Base-by-base conservation (phyloP, 2,888 invertebrate species). In the Candidula unifasciata region DNA sequence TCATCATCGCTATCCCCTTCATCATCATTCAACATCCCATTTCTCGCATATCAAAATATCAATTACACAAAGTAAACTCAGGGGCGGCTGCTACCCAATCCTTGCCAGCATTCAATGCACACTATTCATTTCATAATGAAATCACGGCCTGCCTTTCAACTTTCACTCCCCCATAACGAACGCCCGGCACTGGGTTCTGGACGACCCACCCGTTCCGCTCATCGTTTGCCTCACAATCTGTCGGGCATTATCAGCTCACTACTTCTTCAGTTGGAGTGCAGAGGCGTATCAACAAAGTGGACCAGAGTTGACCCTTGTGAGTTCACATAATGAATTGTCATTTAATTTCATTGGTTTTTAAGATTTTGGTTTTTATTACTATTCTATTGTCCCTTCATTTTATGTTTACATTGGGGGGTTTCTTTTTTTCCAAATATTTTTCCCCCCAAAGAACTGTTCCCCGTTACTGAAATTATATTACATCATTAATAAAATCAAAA, bases 71-170 rank as follows among this genome's bases (percentile, higher is more conserved):
- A 79, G 52, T 68, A 79, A 79, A 79, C 79, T 37, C 79, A 44
- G 27, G 5, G n/a, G 21, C 16, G 18, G 54, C 74, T 57, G 24
- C 44, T 18, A 37, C n/a, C 18, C 66, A 66, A 30, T 27, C 68
- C 24, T 66, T 27, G 64, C 37, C n/a, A 79, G 44, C 79, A 64
- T 64, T 66, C 44, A 44, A 30, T 18, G 30, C 66, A 79, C 30
- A 66, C 27, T 68, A 79, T 66, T 79, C 79, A 68, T 79, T 79
- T 79, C 79, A 79, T 79, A 64, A 79, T 79, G 79, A 68, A 79
- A 79, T 79, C 79, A 79, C 79, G 64, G 27, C 13, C 30, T 10
- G 37, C 21, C 66, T 64, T 66, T 79, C 57, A 13, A 44, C 44
- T 44, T 44, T 44, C 44, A 44, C 44, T 44, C 44, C 13, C 44